Evolutionary conservation across 1,140 invertebrate species (phyloP).

Genomic region (Ceratosolen solmsi): DNA sequence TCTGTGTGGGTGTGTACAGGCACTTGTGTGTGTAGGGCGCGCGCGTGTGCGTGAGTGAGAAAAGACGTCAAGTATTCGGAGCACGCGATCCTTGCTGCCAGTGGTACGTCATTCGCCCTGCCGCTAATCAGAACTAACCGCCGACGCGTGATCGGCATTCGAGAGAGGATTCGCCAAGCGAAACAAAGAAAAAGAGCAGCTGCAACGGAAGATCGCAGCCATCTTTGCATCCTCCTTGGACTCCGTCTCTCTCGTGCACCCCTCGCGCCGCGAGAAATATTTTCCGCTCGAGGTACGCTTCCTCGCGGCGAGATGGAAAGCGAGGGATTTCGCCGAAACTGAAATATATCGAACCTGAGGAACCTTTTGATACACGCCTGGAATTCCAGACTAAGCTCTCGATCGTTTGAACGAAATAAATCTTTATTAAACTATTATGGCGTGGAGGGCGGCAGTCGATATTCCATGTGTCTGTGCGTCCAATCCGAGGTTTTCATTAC

Average conservation of each 20-base stretch:
- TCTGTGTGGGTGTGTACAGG: too few species aligned
- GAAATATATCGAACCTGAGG: neutral
- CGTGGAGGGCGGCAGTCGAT: too few species aligned
- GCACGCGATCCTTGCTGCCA: conserved; percentile 67
- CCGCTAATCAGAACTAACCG: conserved; percentile 74
- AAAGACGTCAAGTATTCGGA: conserved; percentile 66
- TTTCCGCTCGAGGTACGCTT: neutral
- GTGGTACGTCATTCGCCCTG: conserved; percentile 73
- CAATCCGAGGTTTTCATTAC: neutral
- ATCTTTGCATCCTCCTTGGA: conserved; percentile 58
- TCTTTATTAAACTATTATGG: conserved; percentile 1
- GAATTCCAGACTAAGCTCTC: neutral
- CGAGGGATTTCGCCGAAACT: neutral
- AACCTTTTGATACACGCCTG: neutral
- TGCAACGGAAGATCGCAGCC: conserved; percentile 55
- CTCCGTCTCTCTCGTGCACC: neutral
- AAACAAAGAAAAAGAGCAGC: conserved; percentile 57
- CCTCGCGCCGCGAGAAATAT: neutral
- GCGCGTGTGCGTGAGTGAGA: conserved; percentile 49
- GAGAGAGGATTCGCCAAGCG: conserved; percentile 50
- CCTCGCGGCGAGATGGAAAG: neutral
- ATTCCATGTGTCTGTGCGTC: neutral
- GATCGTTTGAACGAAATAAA: neutral
- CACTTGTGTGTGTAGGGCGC: too few species aligned
- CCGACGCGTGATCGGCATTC: conserved; percentile 68